Evolutionary conservation across 64 coral and sea anemone genomes (phyloP).

Genomic region (Porites australiensis): DNA sequence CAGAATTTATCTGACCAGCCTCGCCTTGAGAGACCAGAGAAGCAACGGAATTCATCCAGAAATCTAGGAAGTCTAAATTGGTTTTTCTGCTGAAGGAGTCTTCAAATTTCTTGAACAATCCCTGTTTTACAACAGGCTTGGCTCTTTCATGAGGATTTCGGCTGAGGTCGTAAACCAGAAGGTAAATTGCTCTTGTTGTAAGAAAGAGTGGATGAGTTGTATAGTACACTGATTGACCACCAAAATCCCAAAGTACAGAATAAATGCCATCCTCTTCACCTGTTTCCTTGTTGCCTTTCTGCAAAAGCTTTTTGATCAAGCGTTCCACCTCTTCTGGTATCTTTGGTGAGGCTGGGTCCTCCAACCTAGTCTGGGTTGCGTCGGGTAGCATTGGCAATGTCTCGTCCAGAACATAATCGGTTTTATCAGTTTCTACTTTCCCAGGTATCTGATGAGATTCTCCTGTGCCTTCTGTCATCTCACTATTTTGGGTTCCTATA

Average conservation of each 20-base stretch:
- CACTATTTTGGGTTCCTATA: not conserved
- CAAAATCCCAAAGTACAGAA: conserved; percentile 40
- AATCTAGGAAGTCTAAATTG: conserved; percentile 23
- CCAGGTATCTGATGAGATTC: not conserved
- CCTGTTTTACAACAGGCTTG: not conserved
- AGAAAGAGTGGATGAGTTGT: conserved; percentile 36
- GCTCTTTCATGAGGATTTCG: not conserved
- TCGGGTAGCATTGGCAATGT: not conserved
- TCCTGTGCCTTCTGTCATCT: not conserved
- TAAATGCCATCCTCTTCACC: not conserved
- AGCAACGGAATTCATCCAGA: conserved; percentile 40
- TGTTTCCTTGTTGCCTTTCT: not conserved
- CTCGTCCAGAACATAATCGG: not conserved
- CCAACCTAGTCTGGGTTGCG: not conserved
- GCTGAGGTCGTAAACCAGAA: conserved; percentile 13
- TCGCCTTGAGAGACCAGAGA: not conserved
- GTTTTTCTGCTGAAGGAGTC: not conserved
- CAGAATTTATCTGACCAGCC: not conserved
- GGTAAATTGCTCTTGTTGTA: conserved; percentile 8
- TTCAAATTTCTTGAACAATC: conserved; percentile 20
- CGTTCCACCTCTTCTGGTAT: conserved; percentile 13
- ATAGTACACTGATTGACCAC: conserved; percentile 38
- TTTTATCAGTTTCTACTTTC: not conserved
- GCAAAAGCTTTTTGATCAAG: not conserved
- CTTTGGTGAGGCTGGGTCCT: not conserved